These are phyloP conservation scores for Panagrolaimus sp. DNA, from an alignment of 1,140 invertebrate species.

Conservation along the genomic window DNA sequence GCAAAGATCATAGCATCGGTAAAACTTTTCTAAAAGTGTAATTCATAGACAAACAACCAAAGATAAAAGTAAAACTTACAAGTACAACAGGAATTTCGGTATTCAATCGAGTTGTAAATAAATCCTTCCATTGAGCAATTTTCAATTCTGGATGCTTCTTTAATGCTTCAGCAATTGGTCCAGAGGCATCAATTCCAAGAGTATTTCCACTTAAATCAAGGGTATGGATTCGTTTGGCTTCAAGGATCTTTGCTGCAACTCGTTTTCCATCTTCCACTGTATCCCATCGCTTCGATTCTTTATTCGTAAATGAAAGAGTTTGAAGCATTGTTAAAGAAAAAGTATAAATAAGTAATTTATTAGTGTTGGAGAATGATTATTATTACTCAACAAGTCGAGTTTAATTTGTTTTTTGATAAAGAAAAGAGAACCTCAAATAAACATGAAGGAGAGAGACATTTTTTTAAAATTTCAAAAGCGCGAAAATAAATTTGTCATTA, in stretches of 20 bases:
- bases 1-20: conserved; percentile 76
- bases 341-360: too few species aligned
- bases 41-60: background rate
- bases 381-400: too few species aligned
- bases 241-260: conserved; percentile 32
- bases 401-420: too few species aligned
- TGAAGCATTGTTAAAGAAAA: too few species aligned
- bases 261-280: conserved; percentile 24
- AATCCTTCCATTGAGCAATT: conserved; percentile 74
- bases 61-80: too few species aligned
- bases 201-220: conserved; percentile 52
- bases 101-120: conserved; percentile 89
- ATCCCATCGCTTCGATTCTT: background rate
- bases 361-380: too few species aligned
- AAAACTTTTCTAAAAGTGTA: conserved; percentile 67
- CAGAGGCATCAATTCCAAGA: conserved; percentile 42
- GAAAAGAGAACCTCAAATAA: too few species aligned
- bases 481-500: too few species aligned
- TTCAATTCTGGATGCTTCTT: conserved; percentile 33
- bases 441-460: too few species aligned
- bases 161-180: conserved; percentile 48
- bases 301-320: too few species aligned
- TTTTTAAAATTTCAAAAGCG: too few species aligned
- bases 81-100: conserved; percentile 86
- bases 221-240: conserved; percentile 21